Percentiles rank a stretch among this genome's conserved stretches.
Evolutionary conservation across 2,888 invertebrate genomes (phyloP).

Genomic region (Drosophila conformis): DNA sequence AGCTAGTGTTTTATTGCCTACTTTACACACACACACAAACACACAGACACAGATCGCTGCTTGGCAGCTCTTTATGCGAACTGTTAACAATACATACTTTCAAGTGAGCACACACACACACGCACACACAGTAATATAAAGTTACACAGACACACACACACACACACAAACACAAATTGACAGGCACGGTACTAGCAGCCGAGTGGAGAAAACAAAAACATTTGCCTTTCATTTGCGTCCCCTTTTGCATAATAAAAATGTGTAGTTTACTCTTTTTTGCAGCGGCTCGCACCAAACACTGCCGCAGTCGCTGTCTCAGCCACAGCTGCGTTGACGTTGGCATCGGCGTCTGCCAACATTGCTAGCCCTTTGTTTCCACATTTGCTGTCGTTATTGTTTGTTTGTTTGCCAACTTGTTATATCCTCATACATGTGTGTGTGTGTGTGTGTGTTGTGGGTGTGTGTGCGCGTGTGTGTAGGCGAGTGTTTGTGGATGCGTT

Average conservation of each 20-base stretch:
- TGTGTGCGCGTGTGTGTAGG: constrained; percentile 24
- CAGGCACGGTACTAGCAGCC: constrained; percentile 34
- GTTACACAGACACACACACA: constrained; percentile 17
- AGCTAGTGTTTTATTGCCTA: constrained; percentile 77
- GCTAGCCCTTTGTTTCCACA: constrained; percentile 75
- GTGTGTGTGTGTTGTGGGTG: constrained; percentile 24
- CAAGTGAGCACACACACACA: constrained; percentile 60
- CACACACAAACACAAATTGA: constrained; percentile 19
- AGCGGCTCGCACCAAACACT: constrained; percentile 23
- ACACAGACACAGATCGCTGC: constrained; percentile 35
- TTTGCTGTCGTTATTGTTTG: constrained; percentile 73
- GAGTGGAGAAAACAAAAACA: constrained; percentile 74
- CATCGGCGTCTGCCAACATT: constrained; percentile 56
- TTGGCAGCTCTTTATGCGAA: constrained; percentile 63
- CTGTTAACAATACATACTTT: constrained; percentile 76
- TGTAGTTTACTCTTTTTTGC: constrained; percentile 70
- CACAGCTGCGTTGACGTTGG: constrained; percentile 10
- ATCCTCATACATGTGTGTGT: constrained; percentile 29
- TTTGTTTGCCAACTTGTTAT: constrained; percentile 68
- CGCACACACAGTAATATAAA: constrained; percentile 17
- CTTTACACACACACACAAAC: constrained; percentile 41
- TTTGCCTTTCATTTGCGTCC: constrained; percentile 79
- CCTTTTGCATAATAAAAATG: constrained; percentile 80
- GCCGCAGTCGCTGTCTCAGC: constrained; percentile 23
- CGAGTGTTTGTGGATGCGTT: constrained; percentile 15